Base-by-base conservation (phyloP, 2,797 vertebrate species). In the Enteromius anoplus region DNA sequence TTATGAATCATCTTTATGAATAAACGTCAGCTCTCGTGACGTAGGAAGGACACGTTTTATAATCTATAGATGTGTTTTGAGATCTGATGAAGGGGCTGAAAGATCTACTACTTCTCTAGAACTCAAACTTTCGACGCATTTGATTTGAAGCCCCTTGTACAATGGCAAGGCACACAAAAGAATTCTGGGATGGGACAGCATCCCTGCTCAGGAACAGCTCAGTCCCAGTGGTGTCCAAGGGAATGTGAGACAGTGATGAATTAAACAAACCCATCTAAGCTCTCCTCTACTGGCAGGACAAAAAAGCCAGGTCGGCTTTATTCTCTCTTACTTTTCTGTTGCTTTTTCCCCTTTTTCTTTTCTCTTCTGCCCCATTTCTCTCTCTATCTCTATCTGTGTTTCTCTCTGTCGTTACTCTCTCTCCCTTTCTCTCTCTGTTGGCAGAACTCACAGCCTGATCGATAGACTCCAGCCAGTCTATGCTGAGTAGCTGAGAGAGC, bases 371-470 rank as follows among this genome's bases (percentile, higher is more conserved):
- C 71, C 81, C 58, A 76, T 80, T 82, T 83, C 78, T 84, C 53
- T 55, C 73, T 76, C 84, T 80, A 66, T 75, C 76, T 77, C 47
- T 73, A 53, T 76, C 60, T 78, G 19, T 29, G 37, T 71, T 23
- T 75, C 65, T 75, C n/a, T 77, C 40, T 62, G 65, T 83, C 29
- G 17, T 82, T 53, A 37, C 60, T 78, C 75, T 37, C 32, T 85
- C 85, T 89, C 83, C 68, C 75, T 62, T 85, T 87, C 76, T 66
- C 85, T 86, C 83, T 92, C 89, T 88, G 87, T 87, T 90, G 89
- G 90, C 90, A 91, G 90, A 90, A 92, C 91, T 93, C 90, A 91
- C 80, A 86, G 87, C 86, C 90, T 92, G 92, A 94, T 94, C 93
- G 92, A 94, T 93, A 93, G 88, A 91, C 89, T 92, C 87, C 86